Base-by-base conservation (phyloP, 2,113 vertebrate genomes). In the Elephas maximus region DNA sequence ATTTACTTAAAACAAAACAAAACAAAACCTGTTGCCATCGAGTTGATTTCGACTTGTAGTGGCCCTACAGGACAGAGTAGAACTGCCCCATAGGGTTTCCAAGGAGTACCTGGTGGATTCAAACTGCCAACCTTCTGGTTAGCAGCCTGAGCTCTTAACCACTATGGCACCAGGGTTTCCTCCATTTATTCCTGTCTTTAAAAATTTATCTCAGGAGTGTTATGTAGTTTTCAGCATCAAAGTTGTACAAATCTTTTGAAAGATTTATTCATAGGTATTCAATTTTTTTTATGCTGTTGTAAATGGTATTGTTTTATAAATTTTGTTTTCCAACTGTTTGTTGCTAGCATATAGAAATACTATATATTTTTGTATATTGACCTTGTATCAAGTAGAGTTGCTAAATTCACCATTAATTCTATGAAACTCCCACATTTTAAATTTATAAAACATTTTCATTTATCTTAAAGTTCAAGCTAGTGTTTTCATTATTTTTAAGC, bases 401-500 rank as follows among this genome's bases (percentile, higher is more conserved):
- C 41, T 33, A 69, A 69, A 86, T 86, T 78, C 48, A 48, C 28
- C n/a, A 69, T 67, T 93, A 87, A 80, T 79, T 87, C 76, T 71
- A 80, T 60, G 74, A 80, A 57, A 60, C 14, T 0, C 60, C 28
- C 28, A 71, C 1, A 80, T 71, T 86, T 79, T 69, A 2, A 92
- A 85, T 84, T 92, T 48, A 67, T 63, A 78, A 86, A n/a, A 8
- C 0, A 26, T 86, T 41, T 86, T 78, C 60, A 44, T 78, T 77
- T 15, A 44, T 86, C 73, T 91, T 78, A 33, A 69, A 53, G n/a
- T 86, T 86, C 45, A 44, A 93, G 21, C 26, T 62, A 74, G 26
- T 67, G 76, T 53, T 53, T 89, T 88, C 17, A 73, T 81, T 90
- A 83, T 84, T 89, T 90, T 77, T 67, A 90, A 90, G 28, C 10